Evolutionary conservation across 2,113 vertebrate genomes (phyloP).

Genomic region (Syrrhaptes paradoxus): DNA sequence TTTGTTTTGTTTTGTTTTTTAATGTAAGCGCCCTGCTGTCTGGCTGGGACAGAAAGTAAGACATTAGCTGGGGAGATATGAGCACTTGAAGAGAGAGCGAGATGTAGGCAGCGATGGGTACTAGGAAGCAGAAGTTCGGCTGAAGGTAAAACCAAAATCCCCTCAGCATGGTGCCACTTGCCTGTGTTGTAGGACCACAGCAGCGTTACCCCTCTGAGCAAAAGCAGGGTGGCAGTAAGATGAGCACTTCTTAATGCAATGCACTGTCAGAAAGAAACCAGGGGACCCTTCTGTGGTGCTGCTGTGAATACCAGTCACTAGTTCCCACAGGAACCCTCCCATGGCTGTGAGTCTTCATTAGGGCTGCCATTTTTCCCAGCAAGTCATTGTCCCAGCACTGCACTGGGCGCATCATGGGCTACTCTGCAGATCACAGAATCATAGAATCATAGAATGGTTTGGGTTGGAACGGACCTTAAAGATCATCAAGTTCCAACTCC

Average conservation of each 20-base stretch:
- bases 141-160: not conserved
- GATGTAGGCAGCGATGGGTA: too few relatives aligned
- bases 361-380: not conserved
- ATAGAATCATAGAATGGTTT: too few relatives aligned
- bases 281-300: accelerated
- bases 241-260: not conserved
- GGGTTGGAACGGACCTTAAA: too few relatives aligned
- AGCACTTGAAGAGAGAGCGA: accelerated
- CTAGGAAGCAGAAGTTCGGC: not conserved
- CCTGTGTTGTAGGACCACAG: not conserved
- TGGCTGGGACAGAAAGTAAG: not conserved
- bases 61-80: accelerated
- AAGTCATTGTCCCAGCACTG: too few relatives aligned
- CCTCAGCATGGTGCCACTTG: accelerated
- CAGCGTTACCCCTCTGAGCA: accelerated
- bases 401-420: not conserved
- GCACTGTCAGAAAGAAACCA: not conserved
- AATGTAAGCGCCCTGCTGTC: not conserved
- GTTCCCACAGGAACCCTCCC: not conserved
- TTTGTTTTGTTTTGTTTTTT: not conserved
- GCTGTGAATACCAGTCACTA: not conserved
- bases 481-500: too few relatives aligned
- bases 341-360: not conserved
- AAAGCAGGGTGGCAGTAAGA: not conserved
- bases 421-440: too few relatives aligned